Evolutionary conservation across 1,140 invertebrate genomes (phyloP).

Genomic region (Drosophila littoralis): DNA sequence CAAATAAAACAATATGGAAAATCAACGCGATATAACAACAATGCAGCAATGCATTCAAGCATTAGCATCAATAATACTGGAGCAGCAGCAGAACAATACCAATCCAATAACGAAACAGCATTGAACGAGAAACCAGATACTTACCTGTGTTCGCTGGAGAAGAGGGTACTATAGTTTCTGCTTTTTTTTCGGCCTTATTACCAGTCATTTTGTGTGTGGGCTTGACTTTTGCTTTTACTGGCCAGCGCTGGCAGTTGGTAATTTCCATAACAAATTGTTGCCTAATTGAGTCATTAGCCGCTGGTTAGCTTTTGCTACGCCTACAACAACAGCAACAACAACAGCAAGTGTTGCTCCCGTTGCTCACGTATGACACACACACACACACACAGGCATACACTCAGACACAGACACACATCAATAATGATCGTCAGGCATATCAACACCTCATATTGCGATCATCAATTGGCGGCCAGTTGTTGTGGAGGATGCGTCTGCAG

Average conservation of each 20-base stretch:
- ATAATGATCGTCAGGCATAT: constrained; percentile 69
- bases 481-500: constrained; percentile 23
- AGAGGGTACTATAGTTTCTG: no score
- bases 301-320: constrained; percentile 62
- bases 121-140: no score
- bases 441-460: constrained; percentile 70
- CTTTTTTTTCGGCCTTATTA: constrained; percentile 36
- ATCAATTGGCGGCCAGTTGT: constrained; percentile 34
- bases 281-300: constrained; percentile 75
- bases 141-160: no score
- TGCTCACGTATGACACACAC: constrained; percentile 33
- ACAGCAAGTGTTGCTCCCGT: constrained; percentile 17
- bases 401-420: not conserved
- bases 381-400: constrained; percentile 19
- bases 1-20: no score
- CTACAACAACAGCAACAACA: constrained; percentile 35
- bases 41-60: no score
- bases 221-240: constrained; percentile 38
- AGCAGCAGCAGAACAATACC: no score
- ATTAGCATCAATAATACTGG: no score
- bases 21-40: no score
- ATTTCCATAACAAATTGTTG: constrained; percentile 65
- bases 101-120: no score
- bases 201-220: constrained; percentile 30
- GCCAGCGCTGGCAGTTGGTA: constrained; percentile 20